Evolutionary conservation across 2,113 vertebrate species (phyloP).

Genomic region (Pygoscelis adeliae): DNA sequence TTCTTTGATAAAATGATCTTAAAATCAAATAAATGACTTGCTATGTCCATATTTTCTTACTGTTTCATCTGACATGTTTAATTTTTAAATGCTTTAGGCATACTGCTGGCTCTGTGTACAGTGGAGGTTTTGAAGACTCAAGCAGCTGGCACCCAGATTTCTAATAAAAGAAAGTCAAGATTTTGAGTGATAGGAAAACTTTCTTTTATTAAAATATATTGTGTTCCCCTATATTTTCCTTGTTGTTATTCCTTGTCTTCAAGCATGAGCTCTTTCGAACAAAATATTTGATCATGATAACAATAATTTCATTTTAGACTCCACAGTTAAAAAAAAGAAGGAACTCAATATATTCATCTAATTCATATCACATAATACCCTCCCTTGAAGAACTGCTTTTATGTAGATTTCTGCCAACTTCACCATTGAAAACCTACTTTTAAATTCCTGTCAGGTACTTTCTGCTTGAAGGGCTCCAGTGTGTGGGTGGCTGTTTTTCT

Average conservation of each 20-base stretch:
- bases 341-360: background rate
- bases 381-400: constrained; percentile 37
- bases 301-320: constrained; percentile 16
- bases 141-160: background rate
- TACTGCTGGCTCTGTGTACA: background rate
- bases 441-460: constrained; percentile 33
- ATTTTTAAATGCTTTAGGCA: background rate
- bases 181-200: background rate
- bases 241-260: background rate
- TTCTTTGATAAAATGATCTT: background rate
- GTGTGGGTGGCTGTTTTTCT: constrained; percentile 41
- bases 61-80: background rate
- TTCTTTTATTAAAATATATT: background rate
- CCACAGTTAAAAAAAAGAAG: background rate
- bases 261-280: background rate
- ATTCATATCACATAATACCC: constrained; percentile 41
- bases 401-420: constrained; percentile 49
- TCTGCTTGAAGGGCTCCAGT: constrained; percentile 36
- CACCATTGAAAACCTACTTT: constrained; percentile 44
- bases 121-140: background rate
- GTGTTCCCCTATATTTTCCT: background rate
- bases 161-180: background rate
- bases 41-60: background rate
- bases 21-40: background rate
- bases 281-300: background rate